phyloP scores from a whole-genome alignment of 2,888 invertebrate genomes.

The Clostera curtula region DNA sequence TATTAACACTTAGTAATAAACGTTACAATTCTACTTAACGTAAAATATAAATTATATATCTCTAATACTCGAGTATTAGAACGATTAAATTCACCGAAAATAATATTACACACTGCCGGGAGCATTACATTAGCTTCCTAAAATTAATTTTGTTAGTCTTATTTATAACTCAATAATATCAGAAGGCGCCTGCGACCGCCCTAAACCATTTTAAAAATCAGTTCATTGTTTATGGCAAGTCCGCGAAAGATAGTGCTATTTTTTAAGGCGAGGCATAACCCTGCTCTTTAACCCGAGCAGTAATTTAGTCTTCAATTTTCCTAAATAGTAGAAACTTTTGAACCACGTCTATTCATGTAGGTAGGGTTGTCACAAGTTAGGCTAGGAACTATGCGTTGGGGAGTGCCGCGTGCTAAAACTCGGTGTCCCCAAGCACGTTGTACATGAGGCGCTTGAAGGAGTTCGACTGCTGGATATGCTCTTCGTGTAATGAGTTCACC shows the following conservation, averaged over 20 bases:
- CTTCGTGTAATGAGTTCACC: conserved; percentile 82
- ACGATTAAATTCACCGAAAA: conserved; percentile 67
- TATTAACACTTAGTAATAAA: conserved; percentile 69
- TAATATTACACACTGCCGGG: conserved; percentile 63
- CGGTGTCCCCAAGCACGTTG: conserved; percentile 88
- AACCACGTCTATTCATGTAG: too few species aligned
- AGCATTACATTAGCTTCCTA: conserved; percentile 56
- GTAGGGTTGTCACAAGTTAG: too few species aligned
- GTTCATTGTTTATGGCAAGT: conserved; percentile 22
- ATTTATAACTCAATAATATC: conserved; percentile 46
- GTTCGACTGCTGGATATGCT: conserved; percentile 92
- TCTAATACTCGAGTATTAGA: conserved; percentile 75
- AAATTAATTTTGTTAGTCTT: conserved; percentile 68
- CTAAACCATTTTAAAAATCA: conserved; percentile 29
- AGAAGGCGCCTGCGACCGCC: conserved; percentile 38
- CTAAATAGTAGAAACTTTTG: too few species aligned
- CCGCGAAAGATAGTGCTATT: conserved; percentile 4
- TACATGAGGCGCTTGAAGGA: conserved; percentile 95
- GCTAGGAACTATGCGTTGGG: conserved; percentile 11
- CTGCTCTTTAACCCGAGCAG: too few species aligned
- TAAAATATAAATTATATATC: conserved; percentile 66
- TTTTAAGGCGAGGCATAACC: too few species aligned
- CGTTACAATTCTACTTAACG: conserved; percentile 67
- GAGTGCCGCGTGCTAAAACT: conserved; percentile 54
- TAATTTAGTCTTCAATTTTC: too few species aligned